Conservation (phyloP, 1,140 invertebrate species). For the Helicoverpa zea region DNA sequence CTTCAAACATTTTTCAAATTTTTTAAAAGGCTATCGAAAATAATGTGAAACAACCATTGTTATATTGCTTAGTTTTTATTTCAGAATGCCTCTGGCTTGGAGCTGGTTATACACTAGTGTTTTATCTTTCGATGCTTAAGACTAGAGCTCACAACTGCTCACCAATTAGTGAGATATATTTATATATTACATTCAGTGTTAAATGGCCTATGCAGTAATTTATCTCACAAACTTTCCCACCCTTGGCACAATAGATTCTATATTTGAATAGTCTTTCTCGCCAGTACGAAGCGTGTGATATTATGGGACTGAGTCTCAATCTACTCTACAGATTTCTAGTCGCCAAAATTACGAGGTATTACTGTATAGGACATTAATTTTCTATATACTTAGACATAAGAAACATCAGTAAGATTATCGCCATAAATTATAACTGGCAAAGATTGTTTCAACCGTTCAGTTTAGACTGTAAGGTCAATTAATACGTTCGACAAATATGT, state of each 20-base stretch:
- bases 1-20: slow-evolving; percentile 18
- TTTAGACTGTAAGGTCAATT: slow-evolving; percentile 5
- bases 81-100: slow-evolving; percentile 42
- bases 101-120: slow-evolving; percentile 28
- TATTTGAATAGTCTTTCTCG: slow-evolving; percentile 13
- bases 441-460: slow-evolving; percentile 9
- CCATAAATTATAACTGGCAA: slow-evolving; percentile 32
- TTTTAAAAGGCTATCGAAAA: slow-evolving; percentile 10
- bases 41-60: slow-evolving; percentile 30
- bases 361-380: slow-evolving; percentile 32
- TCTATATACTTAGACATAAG: slow-evolving; percentile 29
- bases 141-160: slow-evolving; percentile 47
- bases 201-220: slow-evolving; percentile 25
- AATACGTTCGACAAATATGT: slow-evolving; percentile 18
- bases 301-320: not conserved
- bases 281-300: slow-evolving; percentile 1
- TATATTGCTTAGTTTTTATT: slow-evolving; percentile 40
- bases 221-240: not conserved
- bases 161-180: slow-evolving; percentile 17
- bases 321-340: not conserved
- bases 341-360: slow-evolving; percentile 8
- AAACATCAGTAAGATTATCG: slow-evolving; percentile 31
- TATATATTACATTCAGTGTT: slow-evolving; percentile 29
- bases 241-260: slow-evolving; percentile 13
- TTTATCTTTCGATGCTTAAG: slow-evolving; percentile 23